Conservation (phyloP, 2,797 vertebrate genomes). For the Dipus sagitta region DNA sequence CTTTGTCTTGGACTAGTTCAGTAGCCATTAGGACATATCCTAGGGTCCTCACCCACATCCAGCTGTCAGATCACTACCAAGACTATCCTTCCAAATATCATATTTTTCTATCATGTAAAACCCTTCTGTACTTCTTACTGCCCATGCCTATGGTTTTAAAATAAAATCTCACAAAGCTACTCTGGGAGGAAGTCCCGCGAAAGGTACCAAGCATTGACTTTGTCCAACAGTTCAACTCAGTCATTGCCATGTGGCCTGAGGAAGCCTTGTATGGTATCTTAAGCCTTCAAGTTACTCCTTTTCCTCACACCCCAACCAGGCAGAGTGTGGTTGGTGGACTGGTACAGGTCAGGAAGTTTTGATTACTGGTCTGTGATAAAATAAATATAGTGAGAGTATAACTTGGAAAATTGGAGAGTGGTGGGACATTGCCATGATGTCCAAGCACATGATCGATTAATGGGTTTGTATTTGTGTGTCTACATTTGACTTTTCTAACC, state of each 20-base stretch:
- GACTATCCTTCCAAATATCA: background rate
- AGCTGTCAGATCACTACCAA: background rate
- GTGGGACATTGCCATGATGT: background rate
- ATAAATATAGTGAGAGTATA: background rate
- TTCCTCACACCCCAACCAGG: background rate
- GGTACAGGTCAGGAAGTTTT: background rate
- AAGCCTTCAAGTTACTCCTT: background rate
- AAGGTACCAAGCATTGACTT: background rate
- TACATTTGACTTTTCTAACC: background rate
- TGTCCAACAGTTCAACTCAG: background rate
- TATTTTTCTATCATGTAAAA: background rate
- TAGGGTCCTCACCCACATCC: fast-evolving
- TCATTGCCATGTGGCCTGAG: background rate
- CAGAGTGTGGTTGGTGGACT: too few species aligned
- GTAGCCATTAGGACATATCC: background rate
- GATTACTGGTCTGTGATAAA: background rate
- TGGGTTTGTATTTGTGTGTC: background rate
- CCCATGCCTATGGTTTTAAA: background rate
- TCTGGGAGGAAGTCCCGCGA: background rate
- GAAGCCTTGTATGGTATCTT: background rate
- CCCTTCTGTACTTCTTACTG: background rate
- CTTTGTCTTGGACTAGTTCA: fast-evolving
- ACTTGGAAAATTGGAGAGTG: background rate
- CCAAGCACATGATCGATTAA: background rate
- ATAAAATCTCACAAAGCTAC: background rate